A percentile compares a stretch with the other conserved stretches of the same genome.
Conservation (phyloP, 1,140 invertebrate species). For the Rhyzopertha dominica region DNA sequence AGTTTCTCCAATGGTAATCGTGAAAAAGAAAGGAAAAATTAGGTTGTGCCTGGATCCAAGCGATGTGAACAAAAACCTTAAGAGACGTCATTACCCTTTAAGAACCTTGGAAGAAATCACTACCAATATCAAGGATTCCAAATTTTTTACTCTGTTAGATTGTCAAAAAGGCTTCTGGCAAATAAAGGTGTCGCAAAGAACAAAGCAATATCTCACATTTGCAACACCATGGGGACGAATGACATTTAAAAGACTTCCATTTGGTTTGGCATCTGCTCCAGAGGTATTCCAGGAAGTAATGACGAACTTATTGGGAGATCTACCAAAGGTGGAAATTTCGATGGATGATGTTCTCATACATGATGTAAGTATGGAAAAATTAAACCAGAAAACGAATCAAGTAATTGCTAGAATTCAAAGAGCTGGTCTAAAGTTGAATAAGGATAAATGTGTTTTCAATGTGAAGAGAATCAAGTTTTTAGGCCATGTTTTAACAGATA, state of each 20-base stretch:
- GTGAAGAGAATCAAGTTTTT: conserved; percentile 34
- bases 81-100: too few relatives aligned
- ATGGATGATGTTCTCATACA: conserved; percentile 43
- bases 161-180: too few relatives aligned
- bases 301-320: conserved; percentile 31
- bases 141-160: too few relatives aligned
- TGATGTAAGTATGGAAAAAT: conserved; percentile 31
- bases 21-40: too few relatives aligned
- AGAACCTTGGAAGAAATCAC: too few relatives aligned
- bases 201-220: too few relatives aligned
- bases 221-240: too few relatives aligned
- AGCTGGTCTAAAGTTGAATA: conserved; percentile 28
- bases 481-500: conserved; percentile 39
- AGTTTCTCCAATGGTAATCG: too few relatives aligned
- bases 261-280: conserved; percentile 34
- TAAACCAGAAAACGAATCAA: conserved; percentile 27
- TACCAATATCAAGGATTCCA: too few relatives aligned
- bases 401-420: conserved; percentile 27
- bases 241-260: conserved; percentile 37
- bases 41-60: too few relatives aligned
- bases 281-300: conserved; percentile 43
- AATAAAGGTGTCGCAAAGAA: too few relatives aligned
- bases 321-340: conserved; percentile 27
- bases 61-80: too few relatives aligned
- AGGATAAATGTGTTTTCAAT: conserved; percentile 34